Evolutionary conservation across 2,797 vertebrate species (phyloP).

Genomic region (Anolis apletophallus): DNA sequence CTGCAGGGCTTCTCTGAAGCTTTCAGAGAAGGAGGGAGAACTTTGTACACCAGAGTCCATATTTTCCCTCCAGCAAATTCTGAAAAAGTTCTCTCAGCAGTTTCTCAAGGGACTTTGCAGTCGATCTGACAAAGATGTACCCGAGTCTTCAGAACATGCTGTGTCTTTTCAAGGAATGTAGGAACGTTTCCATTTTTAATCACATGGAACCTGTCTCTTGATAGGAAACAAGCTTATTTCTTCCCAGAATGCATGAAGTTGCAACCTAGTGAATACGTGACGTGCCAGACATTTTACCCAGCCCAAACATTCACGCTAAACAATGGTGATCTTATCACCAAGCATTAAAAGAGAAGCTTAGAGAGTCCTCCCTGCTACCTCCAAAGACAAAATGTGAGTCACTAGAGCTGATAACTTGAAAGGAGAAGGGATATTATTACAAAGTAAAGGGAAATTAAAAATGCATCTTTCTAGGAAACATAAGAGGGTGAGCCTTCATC

Average conservation of each 20-base stretch:
- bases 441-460: background rate
- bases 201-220: background rate
- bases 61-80: background rate
- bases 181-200: background rate
- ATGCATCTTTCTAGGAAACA: background rate
- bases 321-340: background rate
- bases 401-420: background rate
- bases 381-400: conserved; percentile 4
- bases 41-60: background rate
- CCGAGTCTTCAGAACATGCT: background rate
- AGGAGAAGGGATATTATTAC: background rate
- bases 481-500: background rate
- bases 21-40: background rate
- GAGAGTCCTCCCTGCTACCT: background rate
- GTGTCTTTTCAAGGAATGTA: background rate
- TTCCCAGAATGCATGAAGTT: background rate
- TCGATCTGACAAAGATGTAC: background rate
- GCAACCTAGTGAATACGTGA: background rate
- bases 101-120: background rate
- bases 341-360: conserved; percentile 8
- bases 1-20: background rate
- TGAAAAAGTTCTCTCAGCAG: background rate
- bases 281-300: background rate
- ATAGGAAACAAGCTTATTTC: background rate
- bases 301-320: background rate